Evolutionary conservation across 2,113 vertebrate species (phyloP).

Genomic region (Megaptera novaeangliae): DNA sequence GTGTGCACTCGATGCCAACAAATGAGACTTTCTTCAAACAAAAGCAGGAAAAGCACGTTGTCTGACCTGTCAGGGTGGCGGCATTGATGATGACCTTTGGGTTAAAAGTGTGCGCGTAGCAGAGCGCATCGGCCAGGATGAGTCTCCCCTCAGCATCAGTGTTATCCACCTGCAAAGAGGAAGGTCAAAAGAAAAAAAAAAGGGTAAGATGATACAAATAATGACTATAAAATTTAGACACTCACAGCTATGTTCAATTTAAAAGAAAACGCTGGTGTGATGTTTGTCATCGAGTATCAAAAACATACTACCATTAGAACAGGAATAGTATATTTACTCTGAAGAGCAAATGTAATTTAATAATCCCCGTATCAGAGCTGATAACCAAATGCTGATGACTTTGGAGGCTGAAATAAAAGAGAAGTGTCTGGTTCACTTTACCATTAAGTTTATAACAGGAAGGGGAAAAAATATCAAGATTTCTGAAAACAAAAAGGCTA

Average conservation of each 20-base stretch:
- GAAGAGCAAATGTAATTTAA: background rate
- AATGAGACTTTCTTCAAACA: background rate
- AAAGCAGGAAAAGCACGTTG: background rate
- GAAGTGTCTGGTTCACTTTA: background rate
- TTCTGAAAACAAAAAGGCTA: background rate
- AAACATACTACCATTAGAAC: background rate
- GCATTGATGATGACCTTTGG: constrained; percentile 91
- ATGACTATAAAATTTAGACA: background rate
- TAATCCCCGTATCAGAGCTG: background rate
- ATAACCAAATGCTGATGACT: background rate
- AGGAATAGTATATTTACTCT: background rate
- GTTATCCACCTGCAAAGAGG: constrained; percentile 90
- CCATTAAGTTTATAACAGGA: background rate
- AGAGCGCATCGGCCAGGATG: constrained; percentile 94
- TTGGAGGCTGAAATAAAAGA: background rate
- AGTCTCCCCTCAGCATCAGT: constrained; percentile 96
- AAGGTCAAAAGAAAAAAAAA: background rate
- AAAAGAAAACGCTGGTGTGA: background rate
- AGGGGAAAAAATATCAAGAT: background rate
- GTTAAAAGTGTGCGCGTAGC: constrained; percentile 92
- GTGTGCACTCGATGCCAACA: background rate
- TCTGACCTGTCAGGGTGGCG: constrained; percentile 93
- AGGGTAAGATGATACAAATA: background rate
- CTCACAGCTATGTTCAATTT: background rate
- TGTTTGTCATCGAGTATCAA: background rate